These are phyloP conservation scores for Drosophila subquinaria DNA, from an alignment of 2,888 invertebrate genomes.

Conservation along the genomic window DNA sequence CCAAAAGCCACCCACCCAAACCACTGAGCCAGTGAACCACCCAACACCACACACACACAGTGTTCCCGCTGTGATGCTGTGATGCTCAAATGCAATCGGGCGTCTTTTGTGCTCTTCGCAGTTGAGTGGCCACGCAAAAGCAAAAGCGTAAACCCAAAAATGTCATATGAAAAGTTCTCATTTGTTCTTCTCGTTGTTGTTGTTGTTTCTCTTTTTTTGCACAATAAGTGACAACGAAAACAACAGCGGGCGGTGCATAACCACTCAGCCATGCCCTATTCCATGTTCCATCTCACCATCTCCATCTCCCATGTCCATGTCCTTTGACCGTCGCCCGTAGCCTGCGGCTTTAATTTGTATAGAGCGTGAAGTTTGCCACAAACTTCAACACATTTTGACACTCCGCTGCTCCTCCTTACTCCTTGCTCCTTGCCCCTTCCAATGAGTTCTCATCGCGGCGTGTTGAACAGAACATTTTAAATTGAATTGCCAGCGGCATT, in stretches of 20 bases:
- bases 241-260: constrained; percentile 77
- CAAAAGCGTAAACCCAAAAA: constrained; percentile 74
- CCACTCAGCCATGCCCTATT: constrained; percentile 55
- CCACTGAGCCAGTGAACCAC: constrained; percentile 10
- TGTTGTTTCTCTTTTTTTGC: constrained; percentile 46
- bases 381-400: constrained; percentile 64
- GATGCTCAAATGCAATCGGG: constrained; percentile 69
- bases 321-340: constrained; percentile 37
- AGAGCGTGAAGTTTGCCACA: constrained; percentile 80
- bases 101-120: constrained; percentile 83
- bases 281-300: constrained; percentile 19
- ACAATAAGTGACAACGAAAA: constrained; percentile 81
- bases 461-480: constrained; percentile 75
- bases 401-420: constrained; percentile 34
- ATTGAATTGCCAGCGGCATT: constrained; percentile 84
- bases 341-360: constrained; percentile 78
- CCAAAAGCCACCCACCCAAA: constrained; percentile 9
- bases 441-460: constrained; percentile 56
- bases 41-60: constrained; percentile 2
- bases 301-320: constrained; percentile 26
- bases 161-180: constrained; percentile 71
- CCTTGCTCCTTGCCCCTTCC: constrained; percentile 12
- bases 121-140: constrained; percentile 84
- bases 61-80: constrained; percentile 21
- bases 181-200: constrained; percentile 44